A percentile compares a stretch with the other conserved stretches of the same genome.
These are phyloP conservation scores for Caenorhabditis imperialis DNA, from an alignment of 2,888 invertebrate species.

Conservation along the genomic window DNA sequence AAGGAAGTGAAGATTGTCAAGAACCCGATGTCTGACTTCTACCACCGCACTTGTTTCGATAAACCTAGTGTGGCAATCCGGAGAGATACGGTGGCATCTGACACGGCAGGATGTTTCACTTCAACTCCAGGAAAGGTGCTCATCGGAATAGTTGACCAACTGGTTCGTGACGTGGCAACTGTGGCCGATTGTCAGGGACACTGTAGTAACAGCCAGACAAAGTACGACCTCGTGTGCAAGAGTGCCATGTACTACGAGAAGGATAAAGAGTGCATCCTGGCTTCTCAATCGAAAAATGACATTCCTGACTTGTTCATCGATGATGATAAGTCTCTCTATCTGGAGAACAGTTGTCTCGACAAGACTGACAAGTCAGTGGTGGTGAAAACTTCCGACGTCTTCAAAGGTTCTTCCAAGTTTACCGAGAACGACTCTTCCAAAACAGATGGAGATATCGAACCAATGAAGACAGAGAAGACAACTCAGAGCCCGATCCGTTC, in stretches of 20 bases:
- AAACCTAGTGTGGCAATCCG: conserved; percentile 29
- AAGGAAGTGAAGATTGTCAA: conserved; percentile 46
- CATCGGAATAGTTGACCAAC: conserved; percentile 69
- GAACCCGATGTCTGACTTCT: conserved; percentile 60
- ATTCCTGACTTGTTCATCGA: conserved; percentile 69
- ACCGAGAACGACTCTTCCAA: conserved; percentile 20
- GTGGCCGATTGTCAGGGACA: conserved; percentile 60
- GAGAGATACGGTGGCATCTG: conserved; percentile 31
- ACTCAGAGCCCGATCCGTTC: conserved; percentile 25
- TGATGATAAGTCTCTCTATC: conserved; percentile 67
- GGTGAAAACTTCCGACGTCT: conserved; percentile 48
- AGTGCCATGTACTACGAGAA: conserved; percentile 70
- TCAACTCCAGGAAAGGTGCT: conserved; percentile 57
- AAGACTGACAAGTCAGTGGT: conserved; percentile 46
- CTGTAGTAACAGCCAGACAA: conserved; percentile 58
- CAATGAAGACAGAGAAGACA: conserved; percentile 28
- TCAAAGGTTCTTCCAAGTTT: conserved; percentile 50
- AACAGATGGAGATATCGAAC: conserved; percentile 21
- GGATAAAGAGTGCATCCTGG: conserved; percentile 72
- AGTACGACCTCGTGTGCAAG: conserved; percentile 62
- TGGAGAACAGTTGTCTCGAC: conserved; percentile 63
- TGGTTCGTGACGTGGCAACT: conserved; percentile 62
- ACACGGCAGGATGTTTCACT: conserved; percentile 40
- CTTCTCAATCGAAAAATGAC: conserved; percentile 64
- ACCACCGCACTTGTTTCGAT: conserved; percentile 58